Percentiles rank a stretch among this genome's conserved stretches.
Evolutionary conservation across 2,888 invertebrate genomes (phyloP).

Genomic region (Callyntrura sp.): DNA sequence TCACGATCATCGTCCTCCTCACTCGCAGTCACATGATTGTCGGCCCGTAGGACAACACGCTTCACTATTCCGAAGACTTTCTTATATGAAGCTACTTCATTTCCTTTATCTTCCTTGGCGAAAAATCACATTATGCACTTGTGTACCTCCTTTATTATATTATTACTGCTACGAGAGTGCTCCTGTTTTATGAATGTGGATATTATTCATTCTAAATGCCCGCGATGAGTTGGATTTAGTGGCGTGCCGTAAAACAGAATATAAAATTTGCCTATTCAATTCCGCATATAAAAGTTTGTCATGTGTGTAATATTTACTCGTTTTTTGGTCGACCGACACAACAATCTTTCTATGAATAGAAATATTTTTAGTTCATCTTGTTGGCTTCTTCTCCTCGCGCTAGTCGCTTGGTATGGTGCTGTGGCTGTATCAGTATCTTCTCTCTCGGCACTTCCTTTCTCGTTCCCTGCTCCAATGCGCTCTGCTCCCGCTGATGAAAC

Average conservation of each 20-base stretch:
- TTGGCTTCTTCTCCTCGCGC: background rate
- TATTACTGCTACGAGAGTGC: too few species aligned
- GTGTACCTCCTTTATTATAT: too few species aligned
- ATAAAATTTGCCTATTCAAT: background rate
- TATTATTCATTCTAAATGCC: too few species aligned
- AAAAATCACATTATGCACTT: too few species aligned
- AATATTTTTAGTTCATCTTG: conserved; percentile 7
- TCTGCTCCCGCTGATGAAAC: conserved; percentile 29
- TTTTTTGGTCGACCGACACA: conserved; percentile 15
- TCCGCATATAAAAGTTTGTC: background rate
- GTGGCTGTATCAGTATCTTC: background rate
- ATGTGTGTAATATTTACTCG: conserved; percentile 14
- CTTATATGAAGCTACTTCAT: background rate
- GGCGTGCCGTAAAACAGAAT: too few species aligned
- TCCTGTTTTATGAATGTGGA: too few species aligned
- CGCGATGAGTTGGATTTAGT: too few species aligned
- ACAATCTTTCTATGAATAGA: background rate
- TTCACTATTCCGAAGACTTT: background rate
- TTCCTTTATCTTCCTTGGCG: too few species aligned
- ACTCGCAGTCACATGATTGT: too few species aligned
- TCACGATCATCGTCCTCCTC: too few species aligned
- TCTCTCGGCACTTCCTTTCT: conserved; percentile 22
- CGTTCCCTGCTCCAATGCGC: conserved; percentile 9
- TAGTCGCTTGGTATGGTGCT: too few species aligned
- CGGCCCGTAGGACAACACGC: background rate